Conservation (phyloP, 2,113 vertebrate genomes). For the Syrrhaptes paradoxus region DNA sequence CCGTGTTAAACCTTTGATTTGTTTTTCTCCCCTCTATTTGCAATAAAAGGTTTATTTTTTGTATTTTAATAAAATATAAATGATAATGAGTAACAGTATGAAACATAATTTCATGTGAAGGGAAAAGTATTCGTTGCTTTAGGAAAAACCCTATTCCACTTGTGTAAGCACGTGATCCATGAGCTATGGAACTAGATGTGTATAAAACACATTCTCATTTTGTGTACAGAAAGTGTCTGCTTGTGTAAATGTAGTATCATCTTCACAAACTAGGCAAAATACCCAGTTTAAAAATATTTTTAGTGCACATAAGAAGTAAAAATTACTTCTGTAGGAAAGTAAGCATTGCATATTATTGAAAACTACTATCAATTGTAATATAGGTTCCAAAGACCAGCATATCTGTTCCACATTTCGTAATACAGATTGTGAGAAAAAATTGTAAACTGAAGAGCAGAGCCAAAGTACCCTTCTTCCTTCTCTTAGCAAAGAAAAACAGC, state of each 20-base stretch:
- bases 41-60: background rate
- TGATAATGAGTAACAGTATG: background rate
- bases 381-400: background rate
- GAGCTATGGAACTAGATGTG: conserved; percentile 15
- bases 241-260: background rate
- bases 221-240: background rate
- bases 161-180: conserved; percentile 3
- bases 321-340: background rate
- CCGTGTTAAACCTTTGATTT: background rate
- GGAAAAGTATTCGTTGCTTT: background rate
- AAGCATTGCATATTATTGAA: background rate
- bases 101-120: background rate
- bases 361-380: background rate
- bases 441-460: conserved; percentile 23
- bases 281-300: background rate
- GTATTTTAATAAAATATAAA: background rate
- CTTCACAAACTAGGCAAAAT: background rate
- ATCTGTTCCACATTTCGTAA: background rate
- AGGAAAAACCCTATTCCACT: background rate
- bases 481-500: background rate
- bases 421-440: background rate
- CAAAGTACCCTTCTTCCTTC: background rate
- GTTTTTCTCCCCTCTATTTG: fast-evolving
- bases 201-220: background rate
- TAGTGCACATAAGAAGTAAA: background rate